A percentile compares a stretch with the other conserved stretches of the same genome.
These are phyloP conservation scores for Trichogramma dendrolimi DNA, from an alignment of 2,888 invertebrate genomes.

Conservation along the genomic window DNA sequence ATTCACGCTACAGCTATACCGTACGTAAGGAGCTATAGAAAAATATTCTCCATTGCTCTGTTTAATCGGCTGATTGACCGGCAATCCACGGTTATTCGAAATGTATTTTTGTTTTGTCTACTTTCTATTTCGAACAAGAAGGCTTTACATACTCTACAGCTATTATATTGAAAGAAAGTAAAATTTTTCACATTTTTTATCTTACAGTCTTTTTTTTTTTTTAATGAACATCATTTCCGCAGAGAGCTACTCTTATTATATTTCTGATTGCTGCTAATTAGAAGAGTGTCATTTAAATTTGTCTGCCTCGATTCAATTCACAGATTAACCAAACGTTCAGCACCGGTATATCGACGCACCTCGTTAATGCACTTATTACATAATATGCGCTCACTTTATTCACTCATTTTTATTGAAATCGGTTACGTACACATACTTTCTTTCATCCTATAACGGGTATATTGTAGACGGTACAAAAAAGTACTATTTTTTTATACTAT, in stretches of 20 bases:
- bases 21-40: conserved; percentile 28
- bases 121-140: not conserved
- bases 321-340: too few relatives aligned
- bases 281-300: not conserved
- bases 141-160: conserved; percentile 1
- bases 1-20: too few relatives aligned
- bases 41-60: conserved; percentile 32
- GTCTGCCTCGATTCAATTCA: too few relatives aligned
- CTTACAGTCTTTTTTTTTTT: conserved; percentile 14
- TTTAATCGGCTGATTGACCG: conserved; percentile 33
- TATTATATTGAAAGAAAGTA: conserved; percentile 8
- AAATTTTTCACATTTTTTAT: conserved; percentile 5
- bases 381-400: too few relatives aligned
- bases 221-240: conserved; percentile 9
- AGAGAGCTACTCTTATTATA: not conserved
- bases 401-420: too few relatives aligned
- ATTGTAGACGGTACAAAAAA: too few relatives aligned
- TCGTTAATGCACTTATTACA: too few relatives aligned
- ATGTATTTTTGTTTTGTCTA: too few relatives aligned
- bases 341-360: too few relatives aligned
- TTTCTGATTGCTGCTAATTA: conserved; percentile 8
- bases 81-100: conserved; percentile 30
- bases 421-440: too few relatives aligned
- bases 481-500: too few relatives aligned
- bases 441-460: too few relatives aligned